Conservation (phyloP, 2,888 invertebrate genomes). For the Pristionchus japonicus region DNA sequence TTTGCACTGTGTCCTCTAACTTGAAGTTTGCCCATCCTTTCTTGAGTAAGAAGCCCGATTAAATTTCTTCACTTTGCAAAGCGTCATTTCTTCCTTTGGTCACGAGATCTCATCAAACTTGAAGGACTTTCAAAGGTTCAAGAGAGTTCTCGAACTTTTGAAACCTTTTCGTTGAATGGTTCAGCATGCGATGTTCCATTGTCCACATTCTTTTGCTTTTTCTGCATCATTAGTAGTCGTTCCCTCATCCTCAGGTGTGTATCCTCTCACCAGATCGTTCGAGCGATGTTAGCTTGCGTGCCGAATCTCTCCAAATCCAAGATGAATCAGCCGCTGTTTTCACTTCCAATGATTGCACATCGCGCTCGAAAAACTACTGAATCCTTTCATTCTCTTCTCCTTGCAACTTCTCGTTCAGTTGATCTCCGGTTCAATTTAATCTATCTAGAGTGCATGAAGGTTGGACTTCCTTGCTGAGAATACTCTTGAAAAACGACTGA, state of each 20-base stretch:
- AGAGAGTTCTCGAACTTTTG: background rate
- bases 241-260: background rate
- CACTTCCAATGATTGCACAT: too few species aligned
- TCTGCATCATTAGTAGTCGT: background rate
- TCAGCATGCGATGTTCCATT: background rate
- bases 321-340: background rate
- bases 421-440: too few species aligned
- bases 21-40: constrained; percentile 15
- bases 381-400: too few species aligned
- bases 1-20: background rate
- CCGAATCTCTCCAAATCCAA: background rate
- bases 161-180: background rate
- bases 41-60: background rate
- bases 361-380: too few species aligned
- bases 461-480: too few species aligned
- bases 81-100: background rate
- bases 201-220: background rate
- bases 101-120: background rate
- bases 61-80: background rate
- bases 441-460: too few species aligned
- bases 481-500: too few species aligned
- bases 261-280: background rate
- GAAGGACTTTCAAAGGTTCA: background rate
- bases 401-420: too few species aligned
- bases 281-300: background rate